These are phyloP conservation scores for Pteromalus puparum DNA, from an alignment of 1,140 invertebrate species.

Conservation along the genomic window DNA sequence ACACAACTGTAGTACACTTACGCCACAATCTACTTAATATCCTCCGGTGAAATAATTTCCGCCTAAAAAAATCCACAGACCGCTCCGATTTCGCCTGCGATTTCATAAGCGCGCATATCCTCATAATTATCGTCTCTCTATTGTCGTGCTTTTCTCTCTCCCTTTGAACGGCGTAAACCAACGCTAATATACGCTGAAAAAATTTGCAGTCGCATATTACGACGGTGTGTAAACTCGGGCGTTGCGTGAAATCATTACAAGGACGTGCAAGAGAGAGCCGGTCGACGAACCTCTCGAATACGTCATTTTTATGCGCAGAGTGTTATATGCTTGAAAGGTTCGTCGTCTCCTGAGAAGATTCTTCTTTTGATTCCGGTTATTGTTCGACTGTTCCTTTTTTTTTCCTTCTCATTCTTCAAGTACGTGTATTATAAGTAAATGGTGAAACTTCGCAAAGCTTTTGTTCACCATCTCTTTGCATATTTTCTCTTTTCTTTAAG, in stretches of 20 bases:
- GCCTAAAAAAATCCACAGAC: no score
- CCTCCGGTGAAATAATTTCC: no score
- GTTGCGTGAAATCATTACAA: constrained; percentile 12
- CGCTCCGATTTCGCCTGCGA: no score
- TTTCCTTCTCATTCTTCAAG: not conserved
- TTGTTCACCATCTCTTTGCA: not conserved
- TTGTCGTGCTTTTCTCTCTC: no score
- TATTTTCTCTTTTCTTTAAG: no score
- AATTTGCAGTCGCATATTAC: not conserved
- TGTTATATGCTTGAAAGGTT: no score
- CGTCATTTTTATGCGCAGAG: not conserved
- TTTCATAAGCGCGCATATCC: not conserved
- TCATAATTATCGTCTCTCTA: not conserved
- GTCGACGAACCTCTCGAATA: constrained; percentile 9
- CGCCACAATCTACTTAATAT: no score
- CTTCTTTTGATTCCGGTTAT: constrained; percentile 6
- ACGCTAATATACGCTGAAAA: not conserved
- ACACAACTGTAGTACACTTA: no score
- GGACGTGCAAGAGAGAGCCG: not conserved
- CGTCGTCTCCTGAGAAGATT: not conserved
- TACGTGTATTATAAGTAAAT: no score
- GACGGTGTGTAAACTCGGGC: not conserved
- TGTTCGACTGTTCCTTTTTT: constrained; percentile 1
- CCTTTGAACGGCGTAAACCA: no score
- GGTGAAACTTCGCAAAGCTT: not conserved